These are phyloP conservation scores for Bolinopsis microptera DNA, from an alignment of 37 sponge, comb jelly and placozoan species.

Conservation along the genomic window DNA sequence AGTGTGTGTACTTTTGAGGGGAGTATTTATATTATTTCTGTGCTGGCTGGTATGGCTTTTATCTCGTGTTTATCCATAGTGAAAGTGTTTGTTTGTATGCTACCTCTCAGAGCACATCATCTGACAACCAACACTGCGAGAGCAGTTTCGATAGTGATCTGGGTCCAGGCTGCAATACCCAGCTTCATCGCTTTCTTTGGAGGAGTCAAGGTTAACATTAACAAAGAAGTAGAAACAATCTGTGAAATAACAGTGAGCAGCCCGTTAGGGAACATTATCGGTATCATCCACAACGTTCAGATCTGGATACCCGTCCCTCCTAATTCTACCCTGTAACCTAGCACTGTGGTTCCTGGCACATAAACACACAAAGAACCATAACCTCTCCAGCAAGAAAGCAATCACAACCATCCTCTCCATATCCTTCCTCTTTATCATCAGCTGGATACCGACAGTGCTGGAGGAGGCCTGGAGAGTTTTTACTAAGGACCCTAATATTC, in stretches of 20 bases:
- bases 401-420: conserved; percentile 40
- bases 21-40: neutral
- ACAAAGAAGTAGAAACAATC: conserved; percentile 17
- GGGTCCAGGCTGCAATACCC: neutral
- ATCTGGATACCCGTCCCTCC: conserved; percentile 53
- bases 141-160: neutral
- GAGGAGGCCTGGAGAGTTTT: conserved; percentile 62
- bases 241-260: neutral
- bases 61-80: neutral
- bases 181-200: neutral
- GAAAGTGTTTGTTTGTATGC: conserved; percentile 16
- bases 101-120: neutral
- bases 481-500: neutral
- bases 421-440: conserved; percentile 18
- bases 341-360: neutral
- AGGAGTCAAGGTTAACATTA: neutral
- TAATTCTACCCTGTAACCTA: conserved; percentile 10
- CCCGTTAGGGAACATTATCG: neutral
- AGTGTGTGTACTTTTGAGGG: neutral
- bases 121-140: neutral
- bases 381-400: conserved; percentile 31
- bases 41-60: conserved; percentile 25
- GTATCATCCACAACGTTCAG: conserved; percentile 7
- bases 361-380: neutral
- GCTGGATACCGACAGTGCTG: conserved; percentile 15